Conservation (phyloP, 2,888 invertebrate species). For the Lydus trimaculatus region DNA sequence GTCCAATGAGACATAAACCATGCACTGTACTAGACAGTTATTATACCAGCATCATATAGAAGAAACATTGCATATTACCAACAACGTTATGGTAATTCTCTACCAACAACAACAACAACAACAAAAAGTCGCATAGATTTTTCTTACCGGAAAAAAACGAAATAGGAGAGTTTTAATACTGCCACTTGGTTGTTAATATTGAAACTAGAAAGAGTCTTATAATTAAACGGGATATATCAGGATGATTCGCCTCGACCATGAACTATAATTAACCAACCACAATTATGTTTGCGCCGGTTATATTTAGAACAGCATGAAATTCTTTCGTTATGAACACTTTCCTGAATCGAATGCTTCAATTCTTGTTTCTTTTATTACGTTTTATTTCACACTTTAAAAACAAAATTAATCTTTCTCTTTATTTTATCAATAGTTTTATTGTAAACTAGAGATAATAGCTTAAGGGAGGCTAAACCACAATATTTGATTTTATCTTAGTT, state of each 20-base stretch:
- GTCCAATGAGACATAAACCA: conserved; percentile 30
- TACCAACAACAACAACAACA: conserved; percentile 5
- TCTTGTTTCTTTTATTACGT: neutral
- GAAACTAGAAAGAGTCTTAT: neutral
- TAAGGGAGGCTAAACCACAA: neutral
- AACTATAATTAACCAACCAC: conserved; percentile 30
- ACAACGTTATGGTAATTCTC: conserved; percentile 37
- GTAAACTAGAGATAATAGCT: neutral
- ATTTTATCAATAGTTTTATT: too few species aligned
- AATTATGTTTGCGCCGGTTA: conserved; percentile 28
- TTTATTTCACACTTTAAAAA: too few species aligned
- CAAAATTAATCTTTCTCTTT: too few species aligned
- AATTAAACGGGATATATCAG: neutral
- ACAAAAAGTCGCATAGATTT: too few species aligned
- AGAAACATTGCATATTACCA: conserved; percentile 37
- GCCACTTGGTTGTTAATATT: neutral
- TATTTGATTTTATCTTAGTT: neutral
- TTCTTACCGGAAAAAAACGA: too few species aligned
- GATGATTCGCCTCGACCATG: conserved; percentile 18
- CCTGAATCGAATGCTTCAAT: neutral
- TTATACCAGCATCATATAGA: conserved; percentile 31
- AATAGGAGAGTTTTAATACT: too few species aligned
- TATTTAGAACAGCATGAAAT: conserved; percentile 20
- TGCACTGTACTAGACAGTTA: conserved; percentile 35
- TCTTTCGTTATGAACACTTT: neutral